These are phyloP conservation scores for Lates japonicus DNA, from an alignment of 2,797 vertebrate genomes.

Conservation along the genomic window DNA sequence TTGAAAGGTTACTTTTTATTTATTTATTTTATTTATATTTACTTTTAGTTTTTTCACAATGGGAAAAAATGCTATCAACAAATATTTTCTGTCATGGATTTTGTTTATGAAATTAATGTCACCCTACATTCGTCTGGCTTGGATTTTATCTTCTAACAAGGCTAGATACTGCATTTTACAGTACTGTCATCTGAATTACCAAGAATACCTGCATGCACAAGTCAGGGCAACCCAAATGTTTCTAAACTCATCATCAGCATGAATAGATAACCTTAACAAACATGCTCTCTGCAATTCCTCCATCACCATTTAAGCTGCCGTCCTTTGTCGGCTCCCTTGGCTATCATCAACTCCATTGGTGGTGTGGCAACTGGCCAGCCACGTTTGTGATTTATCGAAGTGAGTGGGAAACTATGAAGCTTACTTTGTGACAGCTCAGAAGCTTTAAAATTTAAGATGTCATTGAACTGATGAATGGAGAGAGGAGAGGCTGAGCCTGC, in stretches of 20 bases:
- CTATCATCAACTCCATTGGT: conserved; percentile 33
- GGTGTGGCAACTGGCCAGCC: conserved; percentile 45
- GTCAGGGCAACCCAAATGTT: not conserved
- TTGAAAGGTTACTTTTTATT: too few species aligned
- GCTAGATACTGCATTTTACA: not conserved
- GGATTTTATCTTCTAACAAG: not conserved
- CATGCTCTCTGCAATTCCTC: conserved; percentile 35
- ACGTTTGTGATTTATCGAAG: conserved; percentile 80
- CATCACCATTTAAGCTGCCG: conserved; percentile 25
- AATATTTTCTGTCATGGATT: not conserved
- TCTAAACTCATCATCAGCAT: not conserved
- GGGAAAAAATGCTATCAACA: not conserved
- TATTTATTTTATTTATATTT: not conserved
- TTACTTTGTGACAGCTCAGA: conserved; percentile 82
- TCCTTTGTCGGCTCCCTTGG: not conserved
- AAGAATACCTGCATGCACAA: not conserved
- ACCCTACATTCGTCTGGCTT: not conserved
- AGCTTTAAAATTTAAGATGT: conserved; percentile 84
- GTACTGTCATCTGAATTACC: not conserved
- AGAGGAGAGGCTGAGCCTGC: conserved; percentile 72
- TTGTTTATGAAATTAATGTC: not conserved
- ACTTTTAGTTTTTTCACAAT: not conserved
- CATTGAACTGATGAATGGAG: conserved; percentile 84
- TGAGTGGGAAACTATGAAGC: conserved; percentile 82
- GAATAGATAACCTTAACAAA: conserved; percentile 28